Conservation (phyloP, 2,888 invertebrate species). For the Drosophila infuscata region DNA sequence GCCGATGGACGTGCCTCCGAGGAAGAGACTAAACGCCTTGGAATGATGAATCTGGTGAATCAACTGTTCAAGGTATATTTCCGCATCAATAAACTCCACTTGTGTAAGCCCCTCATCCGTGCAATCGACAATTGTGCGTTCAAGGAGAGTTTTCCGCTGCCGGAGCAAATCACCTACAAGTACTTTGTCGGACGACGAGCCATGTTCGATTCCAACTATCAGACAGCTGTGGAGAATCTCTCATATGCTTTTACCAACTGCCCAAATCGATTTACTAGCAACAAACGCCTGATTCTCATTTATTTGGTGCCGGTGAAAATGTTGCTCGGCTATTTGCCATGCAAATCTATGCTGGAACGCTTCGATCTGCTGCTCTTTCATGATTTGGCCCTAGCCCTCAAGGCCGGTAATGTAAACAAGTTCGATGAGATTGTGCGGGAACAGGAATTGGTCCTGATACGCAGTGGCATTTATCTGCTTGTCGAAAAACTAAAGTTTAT, state of each 20-base stretch:
- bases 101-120: conserved; percentile 97
- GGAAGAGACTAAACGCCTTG: conserved; percentile 96
- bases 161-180: conserved; percentile 98
- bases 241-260: conserved; percentile 97
- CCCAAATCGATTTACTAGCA: conserved; percentile 91
- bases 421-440: conserved; percentile 94
- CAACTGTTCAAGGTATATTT: conserved; percentile 98
- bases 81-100: conserved; percentile 94
- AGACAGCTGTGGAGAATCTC: conserved; percentile 95
- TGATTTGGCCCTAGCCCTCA: conserved; percentile 94
- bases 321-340: conserved; percentile 98
- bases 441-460: conserved; percentile 96
- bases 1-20: conserved; percentile 93
- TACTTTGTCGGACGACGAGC: conserved; percentile 99
- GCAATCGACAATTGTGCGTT: conserved; percentile 97
- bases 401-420: conserved; percentile 93
- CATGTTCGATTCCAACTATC: conserved; percentile 99
- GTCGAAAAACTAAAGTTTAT: conserved; percentile 98
- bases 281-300: conserved; percentile 96
- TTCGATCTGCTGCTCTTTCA: conserved; percentile 96
- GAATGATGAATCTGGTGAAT: conserved; percentile 98
- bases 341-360: conserved; percentile 91
- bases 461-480: conserved; percentile 98
- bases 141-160: conserved; percentile 94
- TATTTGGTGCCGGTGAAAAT: conserved; percentile 99